Conservation (phyloP, 2,888 invertebrate species). For the Molorchus minor region DNA sequence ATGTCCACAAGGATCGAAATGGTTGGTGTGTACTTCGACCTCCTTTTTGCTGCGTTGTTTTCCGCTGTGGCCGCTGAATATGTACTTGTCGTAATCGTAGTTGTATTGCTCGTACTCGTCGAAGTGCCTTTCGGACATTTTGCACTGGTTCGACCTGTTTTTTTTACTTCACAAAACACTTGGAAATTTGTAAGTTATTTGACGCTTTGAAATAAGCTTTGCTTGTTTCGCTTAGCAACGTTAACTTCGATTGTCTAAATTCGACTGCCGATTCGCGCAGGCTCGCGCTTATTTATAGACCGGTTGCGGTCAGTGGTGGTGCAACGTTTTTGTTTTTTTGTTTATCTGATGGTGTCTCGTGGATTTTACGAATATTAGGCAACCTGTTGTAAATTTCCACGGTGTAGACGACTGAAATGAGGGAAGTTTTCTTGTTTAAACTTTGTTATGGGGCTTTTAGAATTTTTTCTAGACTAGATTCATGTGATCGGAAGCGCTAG, state of each 20-base stretch:
- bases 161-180: too few species aligned
- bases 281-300: background rate
- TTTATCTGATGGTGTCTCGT: too few species aligned
- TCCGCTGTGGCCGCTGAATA: constrained; percentile 87
- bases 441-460: too few species aligned
- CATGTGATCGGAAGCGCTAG: too few species aligned
- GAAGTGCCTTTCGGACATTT: constrained; percentile 85
- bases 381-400: too few species aligned
- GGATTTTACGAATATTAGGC: too few species aligned
- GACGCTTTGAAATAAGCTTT: constrained; percentile 9
- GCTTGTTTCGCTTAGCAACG: background rate
- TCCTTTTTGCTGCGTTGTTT: constrained; percentile 92
- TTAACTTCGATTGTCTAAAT: background rate
- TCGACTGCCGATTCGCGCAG: background rate
- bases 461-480: too few species aligned
- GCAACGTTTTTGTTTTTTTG: background rate
- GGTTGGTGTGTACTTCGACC: constrained; percentile 88
- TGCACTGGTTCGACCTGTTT: too few species aligned
- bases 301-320: too few species aligned
- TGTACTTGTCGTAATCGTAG: constrained; percentile 90
- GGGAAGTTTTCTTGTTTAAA: too few species aligned
- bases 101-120: constrained; percentile 96
- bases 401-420: too few species aligned
- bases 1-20: constrained; percentile 91
- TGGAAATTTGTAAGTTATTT: constrained; percentile 20